A percentile compares a stretch with the other conserved stretches of the same genome.
phyloP scores from a whole-genome alignment of 2,888 invertebrate genomes.

The Troides helena region DNA sequence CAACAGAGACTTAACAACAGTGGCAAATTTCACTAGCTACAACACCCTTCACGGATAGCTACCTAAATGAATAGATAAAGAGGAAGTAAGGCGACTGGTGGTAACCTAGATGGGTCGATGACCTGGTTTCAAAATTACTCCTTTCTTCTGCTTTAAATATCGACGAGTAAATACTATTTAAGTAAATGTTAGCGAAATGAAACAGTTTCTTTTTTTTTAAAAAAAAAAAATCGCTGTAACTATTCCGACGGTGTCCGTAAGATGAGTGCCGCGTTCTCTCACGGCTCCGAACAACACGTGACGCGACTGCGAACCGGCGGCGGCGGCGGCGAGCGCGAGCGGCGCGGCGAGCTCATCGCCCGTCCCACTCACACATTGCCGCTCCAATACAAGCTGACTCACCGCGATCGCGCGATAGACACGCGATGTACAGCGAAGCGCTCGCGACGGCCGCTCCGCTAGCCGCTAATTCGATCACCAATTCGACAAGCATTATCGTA shows the following conservation, averaged over 20 bases:
- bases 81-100: no score
- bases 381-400: neutral
- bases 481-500: conserved; percentile 28
- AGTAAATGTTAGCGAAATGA: conserved; percentile 7
- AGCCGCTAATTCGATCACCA: conserved; percentile 18
- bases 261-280: conserved; percentile 38
- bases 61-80: no score
- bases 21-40: no score
- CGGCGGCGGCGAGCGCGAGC: conserved; percentile 19
- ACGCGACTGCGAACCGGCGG: conserved; percentile 34
- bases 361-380: conserved; percentile 1
- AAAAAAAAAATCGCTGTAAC: conserved; percentile 1
- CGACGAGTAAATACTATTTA: neutral
- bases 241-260: conserved; percentile 26
- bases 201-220: conserved; percentile 4
- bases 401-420: neutral
- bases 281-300: conserved; percentile 37
- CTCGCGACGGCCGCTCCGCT: neutral
- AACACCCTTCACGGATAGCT: no score
- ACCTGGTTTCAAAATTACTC: neutral
- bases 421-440: conserved; percentile 11
- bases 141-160: neutral
- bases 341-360: neutral
- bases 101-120: no score
- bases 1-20: no score